phyloP scores from a whole-genome alignment of 2,888 invertebrate species.

The Rutpela maculata region DNA sequence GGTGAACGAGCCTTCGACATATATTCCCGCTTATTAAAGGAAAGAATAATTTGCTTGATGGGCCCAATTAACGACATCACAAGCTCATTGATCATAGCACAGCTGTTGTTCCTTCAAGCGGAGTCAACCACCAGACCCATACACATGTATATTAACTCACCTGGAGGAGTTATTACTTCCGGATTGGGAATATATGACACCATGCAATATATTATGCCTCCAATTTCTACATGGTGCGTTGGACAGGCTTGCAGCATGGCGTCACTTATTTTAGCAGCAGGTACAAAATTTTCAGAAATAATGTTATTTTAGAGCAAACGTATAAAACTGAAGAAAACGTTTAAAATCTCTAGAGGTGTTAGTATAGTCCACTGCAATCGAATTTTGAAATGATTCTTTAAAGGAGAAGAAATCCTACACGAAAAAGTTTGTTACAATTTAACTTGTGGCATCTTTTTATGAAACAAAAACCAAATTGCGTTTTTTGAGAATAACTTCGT shows the following conservation, averaged over 20 bases:
- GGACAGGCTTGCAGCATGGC: constrained; percentile 99
- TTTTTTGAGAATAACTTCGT: too few relatives aligned
- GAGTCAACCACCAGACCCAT: constrained; percentile 97
- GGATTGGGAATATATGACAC: constrained; percentile 98
- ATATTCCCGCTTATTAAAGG: constrained; percentile 92
- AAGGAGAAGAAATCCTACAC: too few relatives aligned
- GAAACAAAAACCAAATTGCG: too few relatives aligned
- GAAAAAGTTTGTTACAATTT: too few relatives aligned
- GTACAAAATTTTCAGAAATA: constrained; percentile 73
- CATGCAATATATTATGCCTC: constrained; percentile 98
- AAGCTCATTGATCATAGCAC: constrained; percentile 95
- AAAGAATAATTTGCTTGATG: constrained; percentile 97
- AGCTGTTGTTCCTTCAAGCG: constrained; percentile 92
- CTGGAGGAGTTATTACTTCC: constrained; percentile 95
- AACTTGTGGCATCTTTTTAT: too few relatives aligned
- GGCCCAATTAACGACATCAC: constrained; percentile 94
- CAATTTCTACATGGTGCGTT: constrained; percentile 95
- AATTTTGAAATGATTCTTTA: too few relatives aligned
- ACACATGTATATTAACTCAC: constrained; percentile 96
- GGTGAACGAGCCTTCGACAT: constrained; percentile 98
- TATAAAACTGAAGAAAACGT: too few relatives aligned
- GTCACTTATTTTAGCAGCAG: constrained; percentile 91
- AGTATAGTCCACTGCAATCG: too few relatives aligned
- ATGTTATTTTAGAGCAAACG: too few relatives aligned
- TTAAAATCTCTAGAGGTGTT: too few relatives aligned